Base-by-base conservation (phyloP, 2,888 invertebrate genomes). In the Chrysotoxum bicinctum region DNA sequence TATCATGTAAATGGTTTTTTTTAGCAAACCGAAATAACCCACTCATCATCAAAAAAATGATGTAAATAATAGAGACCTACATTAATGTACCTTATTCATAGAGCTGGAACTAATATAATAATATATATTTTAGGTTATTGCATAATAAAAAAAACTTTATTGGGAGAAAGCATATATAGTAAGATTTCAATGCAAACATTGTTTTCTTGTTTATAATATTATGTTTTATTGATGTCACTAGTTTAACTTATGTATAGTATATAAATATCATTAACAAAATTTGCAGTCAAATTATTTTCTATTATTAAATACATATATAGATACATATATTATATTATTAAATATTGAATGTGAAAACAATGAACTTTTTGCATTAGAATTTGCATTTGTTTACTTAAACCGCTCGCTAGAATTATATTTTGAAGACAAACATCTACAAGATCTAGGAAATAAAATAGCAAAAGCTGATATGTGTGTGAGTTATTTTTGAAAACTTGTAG, bases 31-130 rank as follows among this genome's bases (percentile, higher is more conserved):
- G 40, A 50, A 70, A 75, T 43, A 52, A 68, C 64, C 43, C 52
- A 66, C 70, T 70, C 58, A 70, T 52, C 84, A 80, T 76, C 79
- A 70, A 52, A 56, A 62, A 43, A 72, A 80, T 72, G 80, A 72
- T 84, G 84, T 84, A 72, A 76, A 84, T 84, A 84, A 70, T 64
- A 80, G 66, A 75, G 40, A 75, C 58, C 75, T 80, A 84, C 80
- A 66, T 84, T 66, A 60, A 58, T 84, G 84, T 84, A 84, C 84
- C 84, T 84, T 72, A 84, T 72, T 75, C 64, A 40, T 72, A 80
- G 66, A 60, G 56, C 84, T 79, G 79, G 35, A 78, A 30, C 40
- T 52, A 58, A 64, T 64, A 45, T 14, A 54, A 48, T 9, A 9
- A 64, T n/a, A 48, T 68, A 77, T 62, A 35, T 21, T 58, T 35